Evolutionary conservation across 2,888 invertebrate species (phyloP).

Genomic region (Rhodophaea formosa): DNA sequence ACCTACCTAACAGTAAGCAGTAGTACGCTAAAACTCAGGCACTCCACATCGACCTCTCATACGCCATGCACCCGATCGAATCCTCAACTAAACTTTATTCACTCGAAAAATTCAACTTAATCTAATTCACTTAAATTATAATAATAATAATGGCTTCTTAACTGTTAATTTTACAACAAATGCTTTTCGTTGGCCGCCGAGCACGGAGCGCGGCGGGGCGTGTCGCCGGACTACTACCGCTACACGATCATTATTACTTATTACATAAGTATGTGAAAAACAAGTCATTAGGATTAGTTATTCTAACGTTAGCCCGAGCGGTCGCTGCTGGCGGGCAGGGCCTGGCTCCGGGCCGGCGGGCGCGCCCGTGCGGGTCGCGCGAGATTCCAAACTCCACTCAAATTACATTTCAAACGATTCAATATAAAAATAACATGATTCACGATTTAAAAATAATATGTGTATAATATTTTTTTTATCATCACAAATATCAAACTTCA

Average conservation of each 20-base stretch:
- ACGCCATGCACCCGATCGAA: conserved; percentile 77
- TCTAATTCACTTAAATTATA: conserved; percentile 77
- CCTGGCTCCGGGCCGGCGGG: conserved; percentile 31
- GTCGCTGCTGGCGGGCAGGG: conserved; percentile 18
- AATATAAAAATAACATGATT: conserved; percentile 73
- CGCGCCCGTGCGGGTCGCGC: conserved; percentile 28
- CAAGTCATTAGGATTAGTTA: conserved; percentile 64
- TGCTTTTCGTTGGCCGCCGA: conserved; percentile 78
- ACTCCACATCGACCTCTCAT: conserved; percentile 77
- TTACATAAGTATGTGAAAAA: conserved; percentile 76
- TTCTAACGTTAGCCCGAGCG: conserved; percentile 48
- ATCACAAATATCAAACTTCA: conserved; percentile 69
- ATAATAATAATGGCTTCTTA: conserved; percentile 79
- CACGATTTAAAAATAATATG: conserved; percentile 61
- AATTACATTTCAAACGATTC: conserved; percentile 54
- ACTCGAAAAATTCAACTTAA: conserved; percentile 80
- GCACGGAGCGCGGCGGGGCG: conserved; percentile 63
- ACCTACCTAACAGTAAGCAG: conserved; percentile 82
- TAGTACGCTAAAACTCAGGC: conserved; percentile 78
- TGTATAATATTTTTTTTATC: conserved; percentile 58
- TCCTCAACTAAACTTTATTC: conserved; percentile 75
- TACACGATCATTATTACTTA: conserved; percentile 73
- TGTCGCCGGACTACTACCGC: conserved; percentile 61
- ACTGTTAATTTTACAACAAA: conserved; percentile 78
- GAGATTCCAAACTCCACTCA: conserved; percentile 43